Base-by-base conservation (phyloP, 2,113 vertebrate species). In the Chaetorhynchus papuensis region DNA sequence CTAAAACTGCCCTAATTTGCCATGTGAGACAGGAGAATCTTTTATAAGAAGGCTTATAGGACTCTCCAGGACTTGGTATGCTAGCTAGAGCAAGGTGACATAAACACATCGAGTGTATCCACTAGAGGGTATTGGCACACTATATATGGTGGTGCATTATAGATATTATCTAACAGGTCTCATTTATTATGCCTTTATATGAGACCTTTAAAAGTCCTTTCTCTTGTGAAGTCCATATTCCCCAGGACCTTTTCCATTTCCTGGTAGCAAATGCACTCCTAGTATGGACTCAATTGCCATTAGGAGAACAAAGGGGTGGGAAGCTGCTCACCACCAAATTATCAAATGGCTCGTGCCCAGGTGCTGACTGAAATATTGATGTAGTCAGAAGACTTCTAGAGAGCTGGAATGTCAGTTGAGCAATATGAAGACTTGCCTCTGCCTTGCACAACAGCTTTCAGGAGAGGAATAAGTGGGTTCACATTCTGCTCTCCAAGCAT, bases 111-210 rank as follows among this genome's bases (percentile, higher is more conserved):
- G 39, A 93, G 44, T 76, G 52, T 69, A 89, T 96, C 94, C 96
- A 96, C 96, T 96, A 96, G 96, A 93, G 96, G 94, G 94, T 96
- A 97, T 96, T 96, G 96, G 86, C 96, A 96, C 76, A 24, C 96
- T 92, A 2, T 84, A 82, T 39, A 95, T 90, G 80, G 53, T 63
- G 87, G 71, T 63, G 47, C 49, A 68, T 81, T 89, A 89, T 71
- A 89, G 64, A 59, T 56, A 77, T 27, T 71, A 64, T 63, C 68
- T 86, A 90, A 81, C 49, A 70, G 79, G 30, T 72, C 63, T 91
- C 33, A 89, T 88, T 76, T 95, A 72, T 90, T 92, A 81, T 91
- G 86, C 77, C 57, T 84, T 75, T 74, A 23, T 28, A 57, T 1
- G 6, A 93, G 56, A 66, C n/a, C 71, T 90, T 88, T 91, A 60